Evolutionary conservation across 1,140 invertebrate species (phyloP), one percentile per base, ranked within the genome.

Genomic region (Chionoecetes opilio): DNA sequence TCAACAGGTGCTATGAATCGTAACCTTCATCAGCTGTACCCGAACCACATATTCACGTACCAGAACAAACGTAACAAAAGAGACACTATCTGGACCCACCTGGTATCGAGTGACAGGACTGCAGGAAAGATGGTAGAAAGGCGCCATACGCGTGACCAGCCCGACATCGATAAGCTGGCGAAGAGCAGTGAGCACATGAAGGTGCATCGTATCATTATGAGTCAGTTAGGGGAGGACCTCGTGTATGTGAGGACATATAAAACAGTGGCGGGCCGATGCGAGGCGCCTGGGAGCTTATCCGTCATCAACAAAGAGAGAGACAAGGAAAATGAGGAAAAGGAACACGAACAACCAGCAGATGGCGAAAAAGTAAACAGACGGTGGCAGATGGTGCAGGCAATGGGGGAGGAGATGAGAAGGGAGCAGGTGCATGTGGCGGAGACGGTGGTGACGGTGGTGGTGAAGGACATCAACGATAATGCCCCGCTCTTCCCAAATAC

Each of bases 391-490:
- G 63, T 75, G 63, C 63, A 75, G 63, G 63, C 26, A 75, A 75
- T 75, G 63, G 63, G 26, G 63, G 63, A 75, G 63, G 63, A 75
- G n/a, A 75, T 75, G 63, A 75, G 63, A 75, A 75, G 63, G n/a
- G 63, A 75, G 63, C 63, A 75, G 63, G 63, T 75, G 63, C 63
- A 75, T 75, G 63, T 75, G 63, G 63, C 63, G 21, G 63, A 75
- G 63, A 75, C 63, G 11, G 63, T 75, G 63, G 63, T 75, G 63
- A 75, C 63, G 63, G 63, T 75, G 5, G 63, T 75, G 63, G 63
- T 75, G 63, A 75, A 75, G 63, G 63, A 75, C 63, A 75, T 75
- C 63, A 75, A 75, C 63, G 63, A 75, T n/a, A 75, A 75, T n/a
- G 63, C 63, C 6, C 63, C 63, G 2, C 21, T 75, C 26, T 75